Percentiles rank a stretch among this genome's conserved stretches.
These are phyloP conservation scores for Dendrocopos noguchii DNA, from an alignment of 2,113 vertebrate species.

Conservation along the genomic window DNA sequence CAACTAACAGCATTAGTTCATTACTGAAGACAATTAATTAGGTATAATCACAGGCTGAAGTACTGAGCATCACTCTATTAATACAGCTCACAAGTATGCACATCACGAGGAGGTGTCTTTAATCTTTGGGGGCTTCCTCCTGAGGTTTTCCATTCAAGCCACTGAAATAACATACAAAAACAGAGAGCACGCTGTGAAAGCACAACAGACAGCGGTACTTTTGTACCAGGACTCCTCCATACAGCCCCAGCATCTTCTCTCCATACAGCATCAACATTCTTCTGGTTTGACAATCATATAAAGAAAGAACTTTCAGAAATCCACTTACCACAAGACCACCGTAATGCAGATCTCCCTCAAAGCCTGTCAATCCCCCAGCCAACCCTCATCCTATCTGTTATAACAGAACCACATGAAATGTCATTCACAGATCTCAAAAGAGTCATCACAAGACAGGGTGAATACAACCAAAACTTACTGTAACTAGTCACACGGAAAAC, in stretches of 20 bases:
- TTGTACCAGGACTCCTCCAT: neutral
- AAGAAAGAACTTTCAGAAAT: neutral
- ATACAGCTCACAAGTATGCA: neutral
- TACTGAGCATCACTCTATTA: neutral
- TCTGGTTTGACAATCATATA: neutral
- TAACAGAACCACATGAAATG: neutral
- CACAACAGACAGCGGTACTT: neutral
- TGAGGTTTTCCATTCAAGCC: neutral
- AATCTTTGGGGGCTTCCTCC: neutral
- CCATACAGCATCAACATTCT: neutral
- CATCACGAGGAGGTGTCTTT: neutral
- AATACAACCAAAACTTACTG: slow-evolving; percentile 3
- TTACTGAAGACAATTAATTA: neutral
- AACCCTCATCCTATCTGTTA: neutral
- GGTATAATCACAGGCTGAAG: neutral
- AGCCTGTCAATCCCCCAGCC: neutral
- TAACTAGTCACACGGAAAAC: slow-evolving; percentile 9
- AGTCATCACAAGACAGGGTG: neutral
- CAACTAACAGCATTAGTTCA: neutral
- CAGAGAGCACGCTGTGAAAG: neutral
- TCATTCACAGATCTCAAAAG: neutral
- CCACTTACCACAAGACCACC: neutral
- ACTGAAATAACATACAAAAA: neutral
- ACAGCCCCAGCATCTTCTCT: neutral
- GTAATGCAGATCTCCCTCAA: neutral